A percentile compares a stretch with the other conserved stretches of the same genome.
Evolutionary conservation across 1,140 invertebrate genomes (phyloP).

Genomic region (Chlorops oryzae): DNA sequence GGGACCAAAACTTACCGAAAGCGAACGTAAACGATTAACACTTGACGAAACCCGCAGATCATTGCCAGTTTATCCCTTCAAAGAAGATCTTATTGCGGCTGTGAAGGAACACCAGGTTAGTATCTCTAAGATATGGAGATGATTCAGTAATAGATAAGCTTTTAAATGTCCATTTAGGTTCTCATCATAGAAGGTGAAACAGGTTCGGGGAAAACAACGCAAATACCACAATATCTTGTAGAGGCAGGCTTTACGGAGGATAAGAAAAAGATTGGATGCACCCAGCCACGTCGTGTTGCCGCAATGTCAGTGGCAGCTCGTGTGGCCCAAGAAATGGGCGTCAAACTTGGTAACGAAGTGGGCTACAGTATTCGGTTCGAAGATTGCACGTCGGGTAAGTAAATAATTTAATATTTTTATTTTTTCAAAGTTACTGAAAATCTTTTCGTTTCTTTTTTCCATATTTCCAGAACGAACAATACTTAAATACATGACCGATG

Average conservation of each 20-base stretch:
- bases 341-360: slow-evolving; percentile 96
- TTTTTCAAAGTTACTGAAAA: not conserved
- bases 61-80: slow-evolving; percentile 91
- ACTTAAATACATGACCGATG: slow-evolving; percentile 99
- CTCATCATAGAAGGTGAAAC: slow-evolving; percentile 98
- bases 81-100: slow-evolving; percentile 80
- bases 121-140: too few species aligned
- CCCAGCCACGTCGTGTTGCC: slow-evolving; percentile 93
- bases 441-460: not conserved
- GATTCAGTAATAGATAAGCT: not conserved
- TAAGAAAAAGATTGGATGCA: slow-evolving; percentile 86
- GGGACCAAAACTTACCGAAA: slow-evolving; percentile 58
- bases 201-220: slow-evolving; percentile 96
- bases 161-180: slow-evolving; percentile 47
- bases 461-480: slow-evolving; percentile 74
- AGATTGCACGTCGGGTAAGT: slow-evolving; percentile 80
- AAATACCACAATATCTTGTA: slow-evolving; percentile 95
- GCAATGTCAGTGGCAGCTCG: slow-evolving; percentile 99
- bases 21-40: slow-evolving; percentile 69
- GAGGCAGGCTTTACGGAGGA: slow-evolving; percentile 83
- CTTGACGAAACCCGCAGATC: slow-evolving; percentile 91
- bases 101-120: slow-evolving; percentile 79
- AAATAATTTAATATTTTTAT: not conserved
- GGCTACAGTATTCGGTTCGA: slow-evolving; percentile 99
- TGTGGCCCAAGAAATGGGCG: slow-evolving; percentile 99